These are phyloP conservation scores for Tanytarsus gracilentus DNA, from an alignment of 2,888 invertebrate genomes.

Conservation along the genomic window DNA sequence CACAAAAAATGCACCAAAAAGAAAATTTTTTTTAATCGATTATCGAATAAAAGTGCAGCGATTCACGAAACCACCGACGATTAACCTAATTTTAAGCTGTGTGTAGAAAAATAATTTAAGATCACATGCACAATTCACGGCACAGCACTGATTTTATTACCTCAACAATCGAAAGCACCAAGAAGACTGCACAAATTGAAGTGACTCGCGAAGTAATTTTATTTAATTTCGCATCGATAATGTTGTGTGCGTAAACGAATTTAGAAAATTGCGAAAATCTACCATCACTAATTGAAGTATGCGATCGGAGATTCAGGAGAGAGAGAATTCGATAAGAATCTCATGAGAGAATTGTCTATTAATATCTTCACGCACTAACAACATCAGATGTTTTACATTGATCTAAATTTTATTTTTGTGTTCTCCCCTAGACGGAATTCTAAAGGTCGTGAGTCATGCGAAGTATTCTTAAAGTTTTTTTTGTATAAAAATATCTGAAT, in stretches of 20 bases:
- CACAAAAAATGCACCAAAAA: slow-evolving; percentile 14
- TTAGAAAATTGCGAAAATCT: too few relatives aligned
- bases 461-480: too few relatives aligned
- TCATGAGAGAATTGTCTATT: neutral
- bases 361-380: neutral
- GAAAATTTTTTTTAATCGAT: neutral
- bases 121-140: neutral
- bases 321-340: neutral
- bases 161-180: slow-evolving; percentile 22
- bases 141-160: slow-evolving; percentile 2
- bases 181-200: slow-evolving; percentile 12
- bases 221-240: neutral
- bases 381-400: neutral
- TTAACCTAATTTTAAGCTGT: slow-evolving; percentile 15
- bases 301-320: too few relatives aligned
- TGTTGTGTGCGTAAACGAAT: neutral
- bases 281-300: too few relatives aligned
- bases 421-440: neutral
- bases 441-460: too few relatives aligned
- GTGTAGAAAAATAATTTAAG: slow-evolving; percentile 1
- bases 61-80: neutral
- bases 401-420: neutral
- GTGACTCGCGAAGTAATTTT: slow-evolving; percentile 4
- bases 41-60: too few relatives aligned
- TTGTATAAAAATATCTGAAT: too few relatives aligned